Evolutionary conservation across 2,888 invertebrate genomes (phyloP).

Genomic region (Cheilosia pagana): DNA sequence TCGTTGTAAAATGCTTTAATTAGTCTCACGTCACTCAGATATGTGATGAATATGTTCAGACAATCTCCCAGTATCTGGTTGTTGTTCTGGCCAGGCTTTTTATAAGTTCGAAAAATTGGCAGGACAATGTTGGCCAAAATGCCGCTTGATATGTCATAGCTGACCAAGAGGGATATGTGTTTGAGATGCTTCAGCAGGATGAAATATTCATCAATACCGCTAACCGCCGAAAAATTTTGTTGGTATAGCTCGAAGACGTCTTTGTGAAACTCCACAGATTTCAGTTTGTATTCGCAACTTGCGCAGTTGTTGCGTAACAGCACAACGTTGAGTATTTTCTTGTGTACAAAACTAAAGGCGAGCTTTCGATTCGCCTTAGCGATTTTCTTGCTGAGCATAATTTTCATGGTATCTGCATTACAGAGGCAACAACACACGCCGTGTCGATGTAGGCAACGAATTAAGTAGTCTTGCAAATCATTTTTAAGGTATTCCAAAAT

Average conservation of each 20-base stretch:
- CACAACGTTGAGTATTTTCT: constrained; percentile 79
- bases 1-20: constrained; percentile 82
- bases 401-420: constrained; percentile 78
- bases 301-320: constrained; percentile 78
- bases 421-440: constrained; percentile 82
- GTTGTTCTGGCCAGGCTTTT: constrained; percentile 54
- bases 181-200: constrained; percentile 81
- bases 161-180: constrained; percentile 80
- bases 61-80: constrained; percentile 79
- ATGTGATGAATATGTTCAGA: constrained; percentile 81
- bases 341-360: constrained; percentile 80
- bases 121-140: constrained; percentile 81
- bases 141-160: constrained; percentile 80
- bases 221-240: constrained; percentile 63
- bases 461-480: constrained; percentile 79
- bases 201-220: constrained; percentile 29
- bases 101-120: constrained; percentile 81
- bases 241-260: constrained; percentile 51
- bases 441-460: constrained; percentile 79
- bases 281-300: constrained; percentile 80
- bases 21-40: constrained; percentile 81
- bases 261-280: constrained; percentile 79
- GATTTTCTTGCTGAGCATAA: constrained; percentile 77
- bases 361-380: constrained; percentile 78
- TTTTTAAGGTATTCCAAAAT: constrained; percentile 77